Percentiles rank a stretch among this genome's conserved stretches.
Evolutionary conservation across 1,140 invertebrate genomes (phyloP).

Genomic region (Chymomyza costata): DNA sequence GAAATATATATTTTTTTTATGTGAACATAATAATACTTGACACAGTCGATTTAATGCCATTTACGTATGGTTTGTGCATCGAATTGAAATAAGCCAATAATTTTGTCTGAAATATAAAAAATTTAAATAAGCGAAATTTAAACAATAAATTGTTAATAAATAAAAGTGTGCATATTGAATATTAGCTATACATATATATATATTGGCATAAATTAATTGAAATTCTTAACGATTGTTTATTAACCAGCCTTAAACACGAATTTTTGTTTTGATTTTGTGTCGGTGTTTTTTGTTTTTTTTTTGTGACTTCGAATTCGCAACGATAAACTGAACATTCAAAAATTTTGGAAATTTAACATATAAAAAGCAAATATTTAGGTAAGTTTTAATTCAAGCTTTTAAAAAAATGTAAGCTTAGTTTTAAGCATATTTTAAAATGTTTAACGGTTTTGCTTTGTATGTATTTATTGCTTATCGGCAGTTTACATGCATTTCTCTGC

Average conservation of each 20-base stretch:
- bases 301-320: conserved; percentile 7
- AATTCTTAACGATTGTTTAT: conserved; percentile 6
- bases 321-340: no score
- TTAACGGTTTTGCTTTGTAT: no score
- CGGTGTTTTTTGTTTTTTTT: conserved; percentile 2
- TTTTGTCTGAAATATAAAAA: not conserved
- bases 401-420: no score
- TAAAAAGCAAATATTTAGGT: no score
- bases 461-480: no score
- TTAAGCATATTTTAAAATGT: no score
- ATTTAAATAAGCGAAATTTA: not conserved
- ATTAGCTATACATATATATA: conserved; percentile 5
- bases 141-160: no score
- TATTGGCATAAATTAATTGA: conserved; percentile 19
- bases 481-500: no score
- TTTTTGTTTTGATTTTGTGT: conserved; percentile 13
- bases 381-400: no score
- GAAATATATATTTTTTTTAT: conserved; percentile 23
- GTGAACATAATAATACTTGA: conserved; percentile 13
- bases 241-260: not conserved
- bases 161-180: no score
- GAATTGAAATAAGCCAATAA: conserved; percentile 17
- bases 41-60: conserved; percentile 10
- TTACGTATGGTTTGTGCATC: conserved; percentile 4
- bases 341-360: no score